Evolutionary conservation across 2,113 vertebrate genomes (phyloP).

Genomic region (Mirza zaza): DNA sequence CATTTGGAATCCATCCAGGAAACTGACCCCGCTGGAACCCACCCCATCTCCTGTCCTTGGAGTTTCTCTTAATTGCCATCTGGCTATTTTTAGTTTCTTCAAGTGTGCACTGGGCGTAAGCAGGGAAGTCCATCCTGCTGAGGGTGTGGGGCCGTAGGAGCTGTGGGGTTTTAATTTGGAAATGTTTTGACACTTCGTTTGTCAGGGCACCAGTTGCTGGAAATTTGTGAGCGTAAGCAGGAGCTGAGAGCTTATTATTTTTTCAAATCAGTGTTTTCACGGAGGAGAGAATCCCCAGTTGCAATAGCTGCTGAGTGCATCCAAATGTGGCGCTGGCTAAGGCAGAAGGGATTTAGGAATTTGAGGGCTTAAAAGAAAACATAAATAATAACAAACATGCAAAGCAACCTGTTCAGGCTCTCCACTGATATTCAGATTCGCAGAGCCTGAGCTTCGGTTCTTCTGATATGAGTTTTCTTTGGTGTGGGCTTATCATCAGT

Average conservation of each 20-base stretch:
- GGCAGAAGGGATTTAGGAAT: constrained; percentile 59
- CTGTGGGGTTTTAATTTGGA: constrained; percentile 71
- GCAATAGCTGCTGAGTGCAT: constrained; percentile 59
- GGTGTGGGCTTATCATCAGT: background rate
- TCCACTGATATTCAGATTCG: background rate
- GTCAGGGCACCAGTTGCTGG: constrained; percentile 72
- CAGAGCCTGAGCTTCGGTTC: background rate
- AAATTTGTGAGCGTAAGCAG: constrained; percentile 64
- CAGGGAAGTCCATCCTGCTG: constrained; percentile 64
- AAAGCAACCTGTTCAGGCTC: constrained; percentile 45
- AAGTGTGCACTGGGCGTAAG: background rate
- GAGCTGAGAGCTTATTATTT: constrained; percentile 60
- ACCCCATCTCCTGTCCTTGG: constrained; percentile 44
- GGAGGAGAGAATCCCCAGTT: constrained; percentile 61
- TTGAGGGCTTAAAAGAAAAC: constrained; percentile 64
- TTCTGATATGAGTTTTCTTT: background rate
- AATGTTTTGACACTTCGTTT: constrained; percentile 80
- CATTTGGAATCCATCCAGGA: constrained; percentile 70
- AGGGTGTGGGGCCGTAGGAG: constrained; percentile 57
- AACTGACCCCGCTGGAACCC: constrained; percentile 66
- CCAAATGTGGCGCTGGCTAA: constrained; percentile 57
- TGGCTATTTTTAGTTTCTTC: constrained; percentile 79
- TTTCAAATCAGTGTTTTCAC: constrained; percentile 63
- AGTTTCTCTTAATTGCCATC: constrained; percentile 77
- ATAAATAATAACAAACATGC: constrained; percentile 64